Conservation (phyloP, 2,888 invertebrate genomes). For the Diarsia brunnea region DNA sequence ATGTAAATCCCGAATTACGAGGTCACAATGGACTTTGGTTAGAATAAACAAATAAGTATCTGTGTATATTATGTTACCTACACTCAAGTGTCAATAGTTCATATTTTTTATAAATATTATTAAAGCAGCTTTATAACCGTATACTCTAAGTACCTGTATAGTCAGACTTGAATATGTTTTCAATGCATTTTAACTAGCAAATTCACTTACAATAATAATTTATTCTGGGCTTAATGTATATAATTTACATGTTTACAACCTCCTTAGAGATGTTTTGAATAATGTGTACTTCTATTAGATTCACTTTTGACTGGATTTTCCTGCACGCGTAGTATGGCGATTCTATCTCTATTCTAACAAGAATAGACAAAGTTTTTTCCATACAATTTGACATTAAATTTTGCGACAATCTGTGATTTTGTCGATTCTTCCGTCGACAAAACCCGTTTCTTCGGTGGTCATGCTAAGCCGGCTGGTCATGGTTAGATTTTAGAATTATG, state of each 20-base stretch:
- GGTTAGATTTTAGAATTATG: no score
- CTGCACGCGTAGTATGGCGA: no score
- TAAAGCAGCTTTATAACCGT: background rate
- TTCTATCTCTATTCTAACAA: no score
- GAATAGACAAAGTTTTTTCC: no score
- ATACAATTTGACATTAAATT: no score
- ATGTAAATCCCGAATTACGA: conserved; percentile 9
- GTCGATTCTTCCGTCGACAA: no score
- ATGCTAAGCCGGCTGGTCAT: no score
- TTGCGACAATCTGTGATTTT: no score
- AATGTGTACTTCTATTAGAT: background rate
- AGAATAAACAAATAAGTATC: background rate
- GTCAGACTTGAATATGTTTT: conserved; percentile 5
- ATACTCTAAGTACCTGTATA: background rate
- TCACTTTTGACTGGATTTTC: background rate
- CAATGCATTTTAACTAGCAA: conserved; percentile 28
- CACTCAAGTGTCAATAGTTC: background rate
- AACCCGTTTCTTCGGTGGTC: no score
- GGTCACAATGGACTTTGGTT: conserved; percentile 10
- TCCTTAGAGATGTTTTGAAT: background rate
- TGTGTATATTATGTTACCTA: background rate
- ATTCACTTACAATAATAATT: conserved; percentile 1
- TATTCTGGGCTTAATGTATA: conserved; percentile 11
- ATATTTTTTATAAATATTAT: conserved; percentile 8
- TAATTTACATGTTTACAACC: conserved; percentile 10